Conservation (phyloP, 1,140 invertebrate genomes). For the Pachypeltis micranthus region DNA sequence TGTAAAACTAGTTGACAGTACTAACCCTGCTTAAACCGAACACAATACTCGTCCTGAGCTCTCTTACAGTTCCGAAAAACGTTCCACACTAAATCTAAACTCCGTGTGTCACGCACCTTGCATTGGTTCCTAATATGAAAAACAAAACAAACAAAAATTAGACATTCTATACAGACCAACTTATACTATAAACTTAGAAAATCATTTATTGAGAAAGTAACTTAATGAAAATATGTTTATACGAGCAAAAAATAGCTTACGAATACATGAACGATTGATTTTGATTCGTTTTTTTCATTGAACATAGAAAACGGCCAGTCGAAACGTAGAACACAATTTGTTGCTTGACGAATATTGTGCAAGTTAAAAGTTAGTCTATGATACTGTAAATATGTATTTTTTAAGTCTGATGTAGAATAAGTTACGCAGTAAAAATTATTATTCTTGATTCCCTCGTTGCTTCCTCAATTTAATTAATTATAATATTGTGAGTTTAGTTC, state of each 20-base stretch:
- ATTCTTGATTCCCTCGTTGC: not conserved
- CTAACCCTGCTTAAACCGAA: no score
- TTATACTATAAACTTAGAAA: not conserved
- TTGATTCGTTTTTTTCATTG: not conserved
- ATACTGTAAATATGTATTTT: not conserved
- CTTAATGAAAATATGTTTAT: not conserved
- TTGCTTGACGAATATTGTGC: conserved; percentile 5
- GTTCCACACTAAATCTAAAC: no score
- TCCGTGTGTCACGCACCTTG: no score
- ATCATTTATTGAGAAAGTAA: not conserved
- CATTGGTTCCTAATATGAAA: no score
- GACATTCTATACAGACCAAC: not conserved
- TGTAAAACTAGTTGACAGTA: no score
- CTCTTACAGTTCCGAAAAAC: no score
- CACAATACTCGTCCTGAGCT: no score
- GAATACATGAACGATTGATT: not conserved
- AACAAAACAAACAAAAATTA: no score
- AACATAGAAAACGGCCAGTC: not conserved
- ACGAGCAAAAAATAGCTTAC: not conserved
- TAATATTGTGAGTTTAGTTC: not conserved
- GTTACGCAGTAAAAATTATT: not conserved
- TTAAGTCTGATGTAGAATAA: conserved; percentile 7
- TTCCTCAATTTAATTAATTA: not conserved
- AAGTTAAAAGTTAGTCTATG: not conserved
- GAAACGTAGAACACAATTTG: not conserved